A percentile compares a stretch with the other conserved stretches of the same genome.
Evolutionary conservation across 2,888 invertebrate genomes (phyloP).

Genomic region (Polydesmus complanatus): DNA sequence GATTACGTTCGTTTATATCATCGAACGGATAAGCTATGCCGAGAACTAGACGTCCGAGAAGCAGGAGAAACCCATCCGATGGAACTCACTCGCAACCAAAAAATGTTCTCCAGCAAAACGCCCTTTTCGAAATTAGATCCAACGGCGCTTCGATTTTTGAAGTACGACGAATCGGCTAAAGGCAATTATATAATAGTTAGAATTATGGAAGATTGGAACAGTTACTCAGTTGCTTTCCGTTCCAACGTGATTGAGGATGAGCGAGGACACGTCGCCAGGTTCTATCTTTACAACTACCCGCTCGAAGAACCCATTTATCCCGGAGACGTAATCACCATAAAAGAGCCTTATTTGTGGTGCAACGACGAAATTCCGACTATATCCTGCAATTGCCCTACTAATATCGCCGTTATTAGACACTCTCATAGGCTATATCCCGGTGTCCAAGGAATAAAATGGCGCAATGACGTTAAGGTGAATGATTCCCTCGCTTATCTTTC

Average conservation of each 20-base stretch:
- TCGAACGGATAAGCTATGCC: too few species aligned
- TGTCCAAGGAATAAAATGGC: not conserved
- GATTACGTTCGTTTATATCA: too few species aligned
- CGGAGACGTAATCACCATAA: not conserved
- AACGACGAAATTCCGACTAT: not conserved
- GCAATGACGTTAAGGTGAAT: not conserved
- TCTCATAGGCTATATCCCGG: not conserved
- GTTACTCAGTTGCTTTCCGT: not conserved
- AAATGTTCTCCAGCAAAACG: not conserved
- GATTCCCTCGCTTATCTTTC: not conserved
- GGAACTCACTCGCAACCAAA: not conserved
- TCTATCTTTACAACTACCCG: not conserved
- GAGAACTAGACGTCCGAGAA: too few species aligned
- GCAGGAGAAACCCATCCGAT: too few species aligned
- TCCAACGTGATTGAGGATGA: constrained; percentile 4
- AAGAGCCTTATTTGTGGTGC: not conserved
- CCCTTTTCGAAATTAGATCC: not conserved
- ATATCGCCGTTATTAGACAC: not conserved
- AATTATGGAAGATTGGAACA: not conserved
- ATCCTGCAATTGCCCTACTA: not conserved
- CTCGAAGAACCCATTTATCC: not conserved
- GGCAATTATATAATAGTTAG: constrained; percentile 2
- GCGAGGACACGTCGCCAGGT: not conserved
- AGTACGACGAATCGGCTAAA: not conserved
- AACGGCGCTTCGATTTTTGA: not conserved